A percentile compares a stretch with the other conserved stretches of the same genome.
phyloP scores from a whole-genome alignment of 2,797 vertebrate species.

The Onychomys arenicola region DNA sequence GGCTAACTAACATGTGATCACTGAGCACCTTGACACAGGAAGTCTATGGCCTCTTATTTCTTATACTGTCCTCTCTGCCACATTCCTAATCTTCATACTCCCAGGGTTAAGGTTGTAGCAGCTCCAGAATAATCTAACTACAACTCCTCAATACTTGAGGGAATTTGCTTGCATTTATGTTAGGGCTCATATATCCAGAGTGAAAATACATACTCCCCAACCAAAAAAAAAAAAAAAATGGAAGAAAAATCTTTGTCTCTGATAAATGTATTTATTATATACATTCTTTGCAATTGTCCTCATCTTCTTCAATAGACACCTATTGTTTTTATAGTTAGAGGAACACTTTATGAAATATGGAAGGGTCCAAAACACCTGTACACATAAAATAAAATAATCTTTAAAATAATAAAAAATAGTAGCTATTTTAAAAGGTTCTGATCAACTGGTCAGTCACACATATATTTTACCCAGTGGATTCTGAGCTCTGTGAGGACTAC shows the following conservation, averaged over 20 bases:
- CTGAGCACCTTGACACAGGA: background rate
- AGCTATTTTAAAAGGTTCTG: background rate
- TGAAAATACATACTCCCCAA: background rate
- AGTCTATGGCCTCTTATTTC: background rate
- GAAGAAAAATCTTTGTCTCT: constrained; percentile 36
- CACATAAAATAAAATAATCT: background rate
- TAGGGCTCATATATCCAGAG: background rate
- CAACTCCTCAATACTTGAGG: background rate
- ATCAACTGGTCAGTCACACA: background rate
- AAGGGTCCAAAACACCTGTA: background rate
- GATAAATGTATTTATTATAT: background rate
- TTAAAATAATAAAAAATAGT: background rate
- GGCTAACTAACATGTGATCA: constrained; percentile 30
- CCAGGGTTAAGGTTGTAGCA: background rate
- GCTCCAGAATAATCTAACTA: background rate
- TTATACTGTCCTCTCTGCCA: background rate
- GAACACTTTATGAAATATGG: background rate
- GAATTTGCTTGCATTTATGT: background rate
- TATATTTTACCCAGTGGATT: background rate
- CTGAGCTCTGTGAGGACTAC: background rate
- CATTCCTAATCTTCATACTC: background rate
- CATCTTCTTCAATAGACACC: background rate
- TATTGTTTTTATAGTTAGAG: constrained; percentile 9
- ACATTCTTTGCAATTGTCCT: background rate
- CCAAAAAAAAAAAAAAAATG: background rate